Percentiles rank a stretch among this genome's conserved stretches.
These are phyloP conservation scores for Cariama cristata DNA, from an alignment of 2,113 vertebrate species.

Conservation along the genomic window DNA sequence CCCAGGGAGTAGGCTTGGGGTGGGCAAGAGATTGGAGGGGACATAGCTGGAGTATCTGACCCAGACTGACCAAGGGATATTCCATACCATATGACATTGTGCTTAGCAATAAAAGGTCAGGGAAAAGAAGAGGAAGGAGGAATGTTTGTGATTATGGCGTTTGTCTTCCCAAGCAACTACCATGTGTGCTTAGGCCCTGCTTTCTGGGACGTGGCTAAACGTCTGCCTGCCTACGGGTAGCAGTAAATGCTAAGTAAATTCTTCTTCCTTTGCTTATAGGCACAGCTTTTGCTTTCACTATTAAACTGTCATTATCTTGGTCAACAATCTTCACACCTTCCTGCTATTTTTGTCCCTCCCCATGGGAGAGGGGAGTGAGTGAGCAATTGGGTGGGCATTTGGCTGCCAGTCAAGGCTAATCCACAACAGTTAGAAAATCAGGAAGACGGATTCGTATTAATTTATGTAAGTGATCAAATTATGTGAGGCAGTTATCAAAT, in stretches of 20 bases:
- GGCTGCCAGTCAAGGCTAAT: not conserved
- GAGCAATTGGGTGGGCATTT: not conserved
- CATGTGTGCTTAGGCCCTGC: not conserved
- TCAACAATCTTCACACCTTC: not conserved
- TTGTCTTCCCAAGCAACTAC: not conserved
- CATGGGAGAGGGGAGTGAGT: not conserved
- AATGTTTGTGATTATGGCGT: not conserved
- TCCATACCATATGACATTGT: not conserved
- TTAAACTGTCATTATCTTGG: not conserved
- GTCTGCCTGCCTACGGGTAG: not conserved
- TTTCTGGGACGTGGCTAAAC: not conserved
- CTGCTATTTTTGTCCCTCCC: not conserved
- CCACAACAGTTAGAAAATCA: not conserved
- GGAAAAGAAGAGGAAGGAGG: not conserved
- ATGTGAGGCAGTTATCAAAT: not conserved
- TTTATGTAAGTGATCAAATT: not conserved
- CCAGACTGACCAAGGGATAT: not conserved
- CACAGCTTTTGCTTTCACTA: not conserved
- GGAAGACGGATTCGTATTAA: not conserved
- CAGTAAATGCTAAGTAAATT: not conserved
- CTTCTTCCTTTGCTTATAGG: not conserved
- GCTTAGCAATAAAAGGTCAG: not conserved
- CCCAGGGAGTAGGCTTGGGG: rapidly evolving
- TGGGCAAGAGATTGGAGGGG: not conserved
- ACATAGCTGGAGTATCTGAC: not conserved